Conservation (phyloP, 2,113 vertebrate genomes). For the Thamnophis sirtalis region DNA sequence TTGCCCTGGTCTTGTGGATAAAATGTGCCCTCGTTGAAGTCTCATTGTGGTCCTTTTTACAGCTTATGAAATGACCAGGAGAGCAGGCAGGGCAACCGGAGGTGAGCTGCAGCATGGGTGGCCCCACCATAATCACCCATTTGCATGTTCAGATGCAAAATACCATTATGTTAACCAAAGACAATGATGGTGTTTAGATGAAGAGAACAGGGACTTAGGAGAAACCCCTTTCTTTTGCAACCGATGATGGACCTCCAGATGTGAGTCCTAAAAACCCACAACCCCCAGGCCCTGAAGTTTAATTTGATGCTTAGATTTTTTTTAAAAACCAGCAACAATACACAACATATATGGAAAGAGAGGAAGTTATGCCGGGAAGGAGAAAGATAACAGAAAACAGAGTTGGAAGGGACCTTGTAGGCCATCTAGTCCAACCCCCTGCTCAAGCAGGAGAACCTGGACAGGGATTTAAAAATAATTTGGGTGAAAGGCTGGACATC, state of each 20-base stretch:
- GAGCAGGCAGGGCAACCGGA: neutral
- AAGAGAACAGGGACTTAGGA: neutral
- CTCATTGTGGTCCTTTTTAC: constrained; percentile 24
- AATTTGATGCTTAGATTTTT: neutral
- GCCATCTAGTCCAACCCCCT: too few relatives aligned
- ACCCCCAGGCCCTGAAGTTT: neutral
- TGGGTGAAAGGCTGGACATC: too few relatives aligned
- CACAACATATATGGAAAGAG: neutral
- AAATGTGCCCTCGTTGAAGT: constrained; percentile 23
- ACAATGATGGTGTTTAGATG: neutral
- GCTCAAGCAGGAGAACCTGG: too few relatives aligned
- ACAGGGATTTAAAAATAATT: too few relatives aligned
- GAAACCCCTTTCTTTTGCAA: neutral
- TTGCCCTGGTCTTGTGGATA: constrained; percentile 2
- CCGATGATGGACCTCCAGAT: neutral
- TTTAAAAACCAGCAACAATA: neutral
- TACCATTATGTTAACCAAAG: constrained; percentile 41
- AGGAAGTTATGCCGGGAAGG: neutral
- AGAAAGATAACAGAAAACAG: neutral
- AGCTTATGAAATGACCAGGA: neutral
- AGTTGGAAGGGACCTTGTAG: neutral
- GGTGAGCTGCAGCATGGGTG: constrained; percentile 41
- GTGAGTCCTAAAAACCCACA: neutral
- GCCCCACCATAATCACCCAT: constrained; percentile 35
- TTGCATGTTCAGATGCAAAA: constrained; percentile 28